Percentiles rank a stretch among this genome's conserved stretches.
Conservation (phyloP, 2,888 invertebrate genomes). For the Eupithecia subumbrata region DNA sequence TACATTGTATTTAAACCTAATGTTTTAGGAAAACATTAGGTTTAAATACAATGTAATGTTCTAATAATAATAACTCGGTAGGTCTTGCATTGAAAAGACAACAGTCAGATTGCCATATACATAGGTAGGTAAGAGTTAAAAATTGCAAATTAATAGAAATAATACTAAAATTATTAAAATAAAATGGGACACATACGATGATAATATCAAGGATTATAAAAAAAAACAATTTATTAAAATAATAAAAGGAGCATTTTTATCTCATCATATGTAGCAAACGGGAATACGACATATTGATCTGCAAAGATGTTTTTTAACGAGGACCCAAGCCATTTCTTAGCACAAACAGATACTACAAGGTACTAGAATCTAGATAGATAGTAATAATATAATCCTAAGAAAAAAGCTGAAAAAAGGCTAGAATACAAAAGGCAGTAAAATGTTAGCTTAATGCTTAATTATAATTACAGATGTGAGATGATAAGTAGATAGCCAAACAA, state of each 20-base stretch:
- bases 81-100: not conserved
- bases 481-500: not conserved
- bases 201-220: not conserved
- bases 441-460: not conserved
- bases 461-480: not conserved
- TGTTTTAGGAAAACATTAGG: not conserved
- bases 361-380: not conserved
- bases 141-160: not conserved
- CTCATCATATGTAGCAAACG: not conserved
- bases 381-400: not conserved
- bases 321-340: not conserved
- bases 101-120: not conserved
- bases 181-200: no score
- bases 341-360: not conserved
- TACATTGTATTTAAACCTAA: no score
- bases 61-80: not conserved
- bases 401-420: no score
- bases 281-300: not conserved
- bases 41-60: not conserved
- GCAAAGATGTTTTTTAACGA: not conserved
- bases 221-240: not conserved
- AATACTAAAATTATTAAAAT: not conserved
- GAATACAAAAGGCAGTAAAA: not conserved
- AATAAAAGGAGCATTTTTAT: not conserved
- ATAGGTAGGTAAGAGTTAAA: not conserved